Percentiles rank a stretch among this genome's conserved stretches.
Conservation (phyloP, 2,797 vertebrate genomes). For the Mallotus villosus region DNA sequence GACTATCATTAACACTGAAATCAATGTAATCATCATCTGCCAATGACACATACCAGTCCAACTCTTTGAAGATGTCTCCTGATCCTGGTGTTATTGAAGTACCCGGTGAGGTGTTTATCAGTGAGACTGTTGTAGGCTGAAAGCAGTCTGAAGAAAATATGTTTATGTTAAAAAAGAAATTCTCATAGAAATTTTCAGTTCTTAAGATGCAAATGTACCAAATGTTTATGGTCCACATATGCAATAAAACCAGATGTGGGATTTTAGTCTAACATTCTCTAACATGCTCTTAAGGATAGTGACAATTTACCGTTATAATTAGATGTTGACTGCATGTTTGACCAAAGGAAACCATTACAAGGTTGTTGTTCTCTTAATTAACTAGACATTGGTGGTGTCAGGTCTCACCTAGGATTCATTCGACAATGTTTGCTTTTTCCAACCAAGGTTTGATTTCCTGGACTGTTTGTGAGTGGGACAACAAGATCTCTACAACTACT, state of each 20-base stretch:
- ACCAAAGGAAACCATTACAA: constrained; percentile 10
- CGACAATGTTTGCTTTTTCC: constrained; percentile 48
- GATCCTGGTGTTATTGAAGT: constrained; percentile 91
- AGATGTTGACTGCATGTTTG: constrained; percentile 31
- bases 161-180: constrained; percentile 16
- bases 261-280: background rate
- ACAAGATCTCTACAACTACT: constrained; percentile 64
- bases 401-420: constrained; percentile 29
- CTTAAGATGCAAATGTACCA: background rate
- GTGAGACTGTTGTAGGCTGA: constrained; percentile 91
- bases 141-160: constrained; percentile 74
- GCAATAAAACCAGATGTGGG: background rate
- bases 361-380: constrained; percentile 48
- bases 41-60: constrained; percentile 83
- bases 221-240: background rate
- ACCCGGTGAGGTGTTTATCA: constrained; percentile 90
- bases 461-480: constrained; percentile 67
- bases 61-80: constrained; percentile 87
- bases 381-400: constrained; percentile 45
- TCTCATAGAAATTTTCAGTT: background rate
- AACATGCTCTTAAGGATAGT: background rate
- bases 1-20: background rate
- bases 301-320: background rate
- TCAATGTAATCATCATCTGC: constrained; percentile 2
- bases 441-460: constrained; percentile 68